Evolutionary conservation across 2,888 invertebrate species (phyloP), one percentile per base, ranked within the genome.

Genomic region (Chalcosyrphus nemorum): DNA sequence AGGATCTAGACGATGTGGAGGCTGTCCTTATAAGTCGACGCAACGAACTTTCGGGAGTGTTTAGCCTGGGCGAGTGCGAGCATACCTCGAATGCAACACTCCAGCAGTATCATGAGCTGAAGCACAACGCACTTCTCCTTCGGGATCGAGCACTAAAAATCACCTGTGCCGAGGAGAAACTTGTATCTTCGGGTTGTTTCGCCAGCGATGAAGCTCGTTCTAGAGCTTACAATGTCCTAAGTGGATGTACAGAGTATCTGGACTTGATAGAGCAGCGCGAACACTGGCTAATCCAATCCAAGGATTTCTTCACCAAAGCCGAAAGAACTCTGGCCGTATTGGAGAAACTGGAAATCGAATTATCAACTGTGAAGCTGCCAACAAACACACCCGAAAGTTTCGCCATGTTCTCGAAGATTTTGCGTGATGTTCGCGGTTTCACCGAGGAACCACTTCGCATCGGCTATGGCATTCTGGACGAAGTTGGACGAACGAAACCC

Each of bases 71-170:
- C n/a, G 95, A 95, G 89, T 95, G 95, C 4, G 93, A 94, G 21
- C 93, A 94, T 13, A 94, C 94, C 77, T 94, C 95, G 6, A 94
- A 94, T 89, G 91, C 94, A 57, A 91, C 96, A 35, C 92, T 95
- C n/a, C 93, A 94, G 88, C 94, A 95, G 88, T 94, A 96, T 88
- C 93, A 93, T 75, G 94, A 94, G 88, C 92, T 95, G 87, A 93
- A 95, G 87, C 93, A 93, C 21, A 95, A 95, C 91, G 95, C 95
- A 21, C 93, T 94, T 92, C 93, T 94, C 80, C 92, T 96, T 77
- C 95, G 96, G 89, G 96, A 96, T 89, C 93, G 94, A 87, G 95
- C 95, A 5, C 91, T 96, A 61, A 95, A 95, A 90, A 94, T 96
- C 87, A 94, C 96, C 19, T 94, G 95, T 88, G 95, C 95, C 41